Percentiles rank a stretch among this genome's conserved stretches.
Evolutionary conservation across 1,140 invertebrate genomes (phyloP).

Genomic region (Caerostris darwini): DNA sequence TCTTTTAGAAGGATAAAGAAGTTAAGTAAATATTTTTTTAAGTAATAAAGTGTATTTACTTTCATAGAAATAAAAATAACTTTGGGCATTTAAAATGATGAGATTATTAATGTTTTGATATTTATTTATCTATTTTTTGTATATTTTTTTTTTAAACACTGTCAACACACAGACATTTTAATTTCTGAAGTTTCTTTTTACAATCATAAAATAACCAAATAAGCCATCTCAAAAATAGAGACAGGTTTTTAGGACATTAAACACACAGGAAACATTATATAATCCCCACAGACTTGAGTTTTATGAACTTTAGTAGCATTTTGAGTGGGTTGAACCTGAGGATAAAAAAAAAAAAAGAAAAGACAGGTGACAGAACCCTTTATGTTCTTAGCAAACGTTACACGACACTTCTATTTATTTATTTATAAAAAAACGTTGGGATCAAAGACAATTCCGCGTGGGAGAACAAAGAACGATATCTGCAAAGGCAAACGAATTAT

Average conservation of each 20-base stretch:
- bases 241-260: not conserved
- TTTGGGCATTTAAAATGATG: too few relatives aligned
- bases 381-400: not conserved
- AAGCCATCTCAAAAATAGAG: too few relatives aligned
- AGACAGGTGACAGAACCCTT: not conserved
- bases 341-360: not conserved
- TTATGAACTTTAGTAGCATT: not conserved
- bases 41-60: too few relatives aligned
- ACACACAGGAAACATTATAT: not conserved
- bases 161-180: too few relatives aligned
- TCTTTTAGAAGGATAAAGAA: too few relatives aligned
- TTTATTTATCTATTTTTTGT: too few relatives aligned
- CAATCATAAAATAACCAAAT: too few relatives aligned
- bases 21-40: too few relatives aligned
- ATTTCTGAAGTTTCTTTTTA: too few relatives aligned
- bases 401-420: constrained; percentile 3
- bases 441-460: not conserved
- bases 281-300: not conserved
- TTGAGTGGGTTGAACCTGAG: not conserved
- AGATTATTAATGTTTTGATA: too few relatives aligned
- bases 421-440: constrained; percentile 7
- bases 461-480: not conserved
- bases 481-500: not conserved
- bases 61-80: too few relatives aligned
- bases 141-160: too few relatives aligned